phyloP scores from a whole-genome alignment of 1,140 invertebrate genomes.

The Pseudomyrmex sp. region DNA sequence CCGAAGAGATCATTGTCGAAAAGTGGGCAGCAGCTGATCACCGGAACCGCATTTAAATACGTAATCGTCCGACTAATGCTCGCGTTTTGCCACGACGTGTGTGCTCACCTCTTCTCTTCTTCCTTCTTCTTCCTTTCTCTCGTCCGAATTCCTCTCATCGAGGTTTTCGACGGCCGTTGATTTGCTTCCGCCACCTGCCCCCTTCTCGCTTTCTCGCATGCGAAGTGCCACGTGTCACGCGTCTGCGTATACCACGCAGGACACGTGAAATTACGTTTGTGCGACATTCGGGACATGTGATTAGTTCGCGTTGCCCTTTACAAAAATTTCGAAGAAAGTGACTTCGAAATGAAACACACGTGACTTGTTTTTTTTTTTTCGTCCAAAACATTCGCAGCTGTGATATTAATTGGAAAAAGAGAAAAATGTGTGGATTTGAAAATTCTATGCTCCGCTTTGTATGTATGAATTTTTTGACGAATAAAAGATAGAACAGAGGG shows the following conservation, averaged over 20 bases:
- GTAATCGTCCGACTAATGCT: conserved; percentile 73
- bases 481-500: too few species aligned
- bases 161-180: conserved; percentile 44
- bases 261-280: neutral
- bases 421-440: too few species aligned
- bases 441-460: too few species aligned
- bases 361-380: too few species aligned
- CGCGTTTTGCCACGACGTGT: conserved; percentile 58
- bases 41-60: conserved; percentile 80
- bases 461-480: too few species aligned
- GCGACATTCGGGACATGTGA: neutral
- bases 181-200: conserved; percentile 67
- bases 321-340: neutral
- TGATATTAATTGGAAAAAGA: too few species aligned
- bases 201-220: conserved; percentile 40
- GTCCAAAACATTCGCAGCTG: too few species aligned
- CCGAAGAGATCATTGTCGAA: conserved; percentile 65
- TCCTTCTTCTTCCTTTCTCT: conserved; percentile 2
- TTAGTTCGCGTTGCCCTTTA: neutral
- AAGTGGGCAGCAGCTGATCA: conserved; percentile 76
- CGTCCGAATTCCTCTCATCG: conserved; percentile 39
- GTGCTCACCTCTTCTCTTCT: neutral
- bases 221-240: conserved; percentile 27
- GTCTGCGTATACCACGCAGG: neutral
- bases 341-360: neutral